Conservation (phyloP, 2,888 invertebrate genomes). For the Hirtodrosophila duncani region DNA sequence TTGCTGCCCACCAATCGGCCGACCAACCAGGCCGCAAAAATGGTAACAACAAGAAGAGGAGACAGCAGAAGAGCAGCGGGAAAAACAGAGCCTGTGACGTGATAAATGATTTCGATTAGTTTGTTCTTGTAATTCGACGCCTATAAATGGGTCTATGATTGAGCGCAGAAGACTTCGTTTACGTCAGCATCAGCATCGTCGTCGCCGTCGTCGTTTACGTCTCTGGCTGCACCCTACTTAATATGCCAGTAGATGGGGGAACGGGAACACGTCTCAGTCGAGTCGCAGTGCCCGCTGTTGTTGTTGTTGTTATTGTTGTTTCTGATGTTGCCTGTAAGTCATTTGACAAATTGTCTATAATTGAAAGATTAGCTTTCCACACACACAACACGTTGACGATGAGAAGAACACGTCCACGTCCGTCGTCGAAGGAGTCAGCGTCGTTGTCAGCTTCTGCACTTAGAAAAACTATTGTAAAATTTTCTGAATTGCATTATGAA, state of each 20-base stretch:
- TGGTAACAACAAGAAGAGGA: conserved; percentile 53
- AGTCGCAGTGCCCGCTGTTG: conserved; percentile 19
- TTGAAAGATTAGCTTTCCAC: conserved; percentile 78
- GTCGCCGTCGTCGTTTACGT: conserved; percentile 44
- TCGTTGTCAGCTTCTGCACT: too few relatives aligned
- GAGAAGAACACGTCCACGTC: conserved; percentile 52
- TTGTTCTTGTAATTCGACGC: conserved; percentile 78
- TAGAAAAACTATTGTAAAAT: too few relatives aligned
- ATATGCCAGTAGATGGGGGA: background rate
- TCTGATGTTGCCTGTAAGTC: conserved; percentile 64
- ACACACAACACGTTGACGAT: conserved; percentile 58
- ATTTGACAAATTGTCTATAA: conserved; percentile 78
- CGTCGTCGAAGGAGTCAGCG: background rate
- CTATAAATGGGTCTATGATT: conserved; percentile 78
- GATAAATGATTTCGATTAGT: conserved; percentile 78
- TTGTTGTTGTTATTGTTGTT: conserved; percentile 17
- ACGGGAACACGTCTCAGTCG: background rate
- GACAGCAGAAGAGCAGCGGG: conserved; percentile 3
- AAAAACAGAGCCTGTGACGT: conserved; percentile 55
- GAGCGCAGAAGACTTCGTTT: conserved; percentile 70
- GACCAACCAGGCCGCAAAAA: too few relatives aligned
- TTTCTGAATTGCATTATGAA: too few relatives aligned
- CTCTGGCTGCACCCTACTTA: conserved; percentile 48
- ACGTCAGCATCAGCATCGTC: too few relatives aligned
- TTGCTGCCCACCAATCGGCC: conserved; percentile 65